Evolutionary conservation across 2,113 vertebrate genomes (phyloP), one percentile per base, ranked within the genome.

Genomic region (Leptobrachium ailaonicum): DNA sequence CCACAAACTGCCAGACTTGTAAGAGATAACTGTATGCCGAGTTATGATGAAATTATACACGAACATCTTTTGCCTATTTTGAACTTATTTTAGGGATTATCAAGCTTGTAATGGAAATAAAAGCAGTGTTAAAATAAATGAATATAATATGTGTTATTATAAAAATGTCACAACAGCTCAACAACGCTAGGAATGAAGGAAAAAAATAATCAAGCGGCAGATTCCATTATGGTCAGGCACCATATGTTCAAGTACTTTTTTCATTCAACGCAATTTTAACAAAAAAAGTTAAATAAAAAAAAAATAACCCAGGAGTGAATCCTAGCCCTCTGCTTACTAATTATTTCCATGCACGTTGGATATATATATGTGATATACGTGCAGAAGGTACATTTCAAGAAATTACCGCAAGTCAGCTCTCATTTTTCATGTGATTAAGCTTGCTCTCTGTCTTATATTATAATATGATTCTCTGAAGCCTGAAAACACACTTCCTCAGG

Each of bases 371-470:
- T 74, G 20, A 60, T 47, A 53, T 73, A 74, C 64, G 64, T 73
- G 71, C 64, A 69, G 64, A 75, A 60, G 72, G 72, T 75, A 75
- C 53, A 75, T 75, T 69, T 81, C 73, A 74, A 74, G 71, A 78
- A 78, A 74, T 82, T 68, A 78, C 64, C 14, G 10, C 62, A 69
- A 69, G 64, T 73, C 71, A 60, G 13, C 66, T 74, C 75, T 78
- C 70, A 77, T 82, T 79, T 78, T 70, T 78, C 71, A 73, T 69
- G 6, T 73, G 56, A 82, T 74, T 77, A 78, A 74, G 68, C 44
- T 42, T 58, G 63, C 20, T 72, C 44, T 77, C 13, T 32, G 62
- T 40, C 56, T 71, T 68, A 32, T 14, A 58, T 80, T 81, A 75
- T 41, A 69, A 42, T 43, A 75, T 14, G 20, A 81, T 47, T 70